Conservation (phyloP, 2,113 vertebrate species). For the Plecotus auritus region DNA sequence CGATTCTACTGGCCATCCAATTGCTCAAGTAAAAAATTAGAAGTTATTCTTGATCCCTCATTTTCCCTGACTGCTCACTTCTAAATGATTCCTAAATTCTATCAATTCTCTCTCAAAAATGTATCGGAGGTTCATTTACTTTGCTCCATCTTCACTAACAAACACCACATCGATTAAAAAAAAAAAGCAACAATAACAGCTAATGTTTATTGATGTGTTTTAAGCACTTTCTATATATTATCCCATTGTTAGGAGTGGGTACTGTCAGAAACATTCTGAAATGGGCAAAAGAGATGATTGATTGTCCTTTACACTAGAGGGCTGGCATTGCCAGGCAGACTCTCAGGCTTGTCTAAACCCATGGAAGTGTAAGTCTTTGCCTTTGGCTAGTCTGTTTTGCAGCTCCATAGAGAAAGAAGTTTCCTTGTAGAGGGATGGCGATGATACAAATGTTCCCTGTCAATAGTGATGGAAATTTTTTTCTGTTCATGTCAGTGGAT, state of each 20-base stretch:
- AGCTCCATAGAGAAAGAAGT: neutral
- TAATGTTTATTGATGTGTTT: neutral
- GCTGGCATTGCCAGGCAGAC: neutral
- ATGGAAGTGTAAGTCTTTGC: neutral
- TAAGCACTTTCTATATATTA: neutral
- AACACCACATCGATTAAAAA: neutral
- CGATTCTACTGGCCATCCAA: neutral
- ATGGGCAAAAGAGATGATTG: neutral
- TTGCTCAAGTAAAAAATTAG: neutral
- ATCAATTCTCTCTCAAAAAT: neutral
- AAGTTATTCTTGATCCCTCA: neutral
- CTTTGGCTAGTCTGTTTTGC: neutral
- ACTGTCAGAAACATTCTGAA: neutral
- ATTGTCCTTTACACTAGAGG: neutral
- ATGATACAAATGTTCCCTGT: slow-evolving; percentile 12
- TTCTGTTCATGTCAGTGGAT: neutral
- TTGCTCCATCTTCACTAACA: neutral
- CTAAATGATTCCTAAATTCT: neutral
- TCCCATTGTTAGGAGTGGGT: neutral
- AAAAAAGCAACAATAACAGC: neutral
- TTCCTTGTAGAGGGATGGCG: neutral
- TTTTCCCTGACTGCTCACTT: neutral
- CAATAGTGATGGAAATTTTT: neutral
- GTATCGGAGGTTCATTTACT: neutral
- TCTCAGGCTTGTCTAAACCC: neutral